Evolutionary conservation across 2,797 vertebrate genomes (phyloP), one percentile per base, ranked within the genome.

Genomic region (Pseudochromis fuscus): DNA sequence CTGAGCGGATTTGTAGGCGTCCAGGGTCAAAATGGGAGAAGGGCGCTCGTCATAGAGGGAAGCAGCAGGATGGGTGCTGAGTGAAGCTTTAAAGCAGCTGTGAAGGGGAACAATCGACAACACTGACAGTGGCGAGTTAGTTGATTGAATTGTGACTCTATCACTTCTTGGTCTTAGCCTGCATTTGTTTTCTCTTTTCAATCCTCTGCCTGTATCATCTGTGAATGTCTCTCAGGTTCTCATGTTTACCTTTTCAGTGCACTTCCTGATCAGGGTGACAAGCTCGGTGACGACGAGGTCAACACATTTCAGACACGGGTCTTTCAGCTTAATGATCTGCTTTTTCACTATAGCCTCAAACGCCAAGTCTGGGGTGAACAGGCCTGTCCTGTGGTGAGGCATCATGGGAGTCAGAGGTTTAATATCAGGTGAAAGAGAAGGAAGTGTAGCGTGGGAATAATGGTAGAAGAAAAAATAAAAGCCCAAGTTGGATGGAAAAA

Each of bases 311-410:
- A 97, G 91, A 94, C 95, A 96, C 10, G 96, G 96, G 84, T 96
- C 95, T 95, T 96, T 96, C 87, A 97, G 95, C 89, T 97, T 97
- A 92, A 96, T 92, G 90, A 96, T 77, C 94, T 96, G 96, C 91
- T 96, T 96, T 96, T 96, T 97, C 95, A 97, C 96, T 90, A 97
- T 96, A 86, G 95, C 95, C 93, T 96, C 96, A 91, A 97, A 97
- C 64, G 96, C 96, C 95, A 96, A 61, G 93, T 96, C 95, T 50
- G 96, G 96, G 67, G 96, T 96, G 93, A 97, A 97, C 91, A 97
- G 94, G 89, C 96, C 96, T 84, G 95, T 96, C 95, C 96, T 96
- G 95, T 71, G 69, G 83, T 74, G 94, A 70, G 73, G 89, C 79
- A 87, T 90, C 75, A 63, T 75, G 84, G 87, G 84, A 87, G 76